Base-by-base conservation (phyloP, 2,888 invertebrate species). In the Smittia aterrima region DNA sequence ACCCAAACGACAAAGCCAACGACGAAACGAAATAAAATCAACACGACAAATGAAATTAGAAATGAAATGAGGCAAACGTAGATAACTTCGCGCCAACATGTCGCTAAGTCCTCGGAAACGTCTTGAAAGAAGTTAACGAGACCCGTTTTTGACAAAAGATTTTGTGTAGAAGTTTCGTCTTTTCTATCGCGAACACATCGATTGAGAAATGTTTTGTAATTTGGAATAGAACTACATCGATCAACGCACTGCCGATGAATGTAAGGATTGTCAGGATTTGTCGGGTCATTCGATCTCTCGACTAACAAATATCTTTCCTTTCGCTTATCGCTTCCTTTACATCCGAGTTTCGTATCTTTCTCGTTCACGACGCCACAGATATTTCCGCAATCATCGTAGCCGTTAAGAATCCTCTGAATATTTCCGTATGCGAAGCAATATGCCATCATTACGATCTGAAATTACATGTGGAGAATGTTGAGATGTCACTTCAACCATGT, bases 1-100 rank as follows among this genome's bases (percentile, higher is more conserved):
- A 87, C 78, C 86, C 89, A 90, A 75, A 90, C 86, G 16, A 90
- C 84, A 74, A 87, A 79, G 68, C 85, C 86, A 20, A 87, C 88
- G 75, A 88, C 13, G 47, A 83, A 80, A 76, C 88, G 82, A 76
- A 88, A 85, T 25, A 88, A 80, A 16, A 87, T 77, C 74, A 88
- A 80, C 70, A 88, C 82, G 1, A 85, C 76, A 54, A 86, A 78
- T 0, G 88, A 87, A 74, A 87, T 81, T n/a, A 80, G 87, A 66
- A 89, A 81, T 53, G 89, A 85, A 75, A 89, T 85, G 0, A 87
- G 78, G 76, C 86, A 85, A 75, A 89, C 82, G 77, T 87, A 87
- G 40, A 88, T 77, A 75, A 90, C 84, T 79, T 89, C 87, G 73
- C 78, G 79, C 86, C 88, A 88, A 20, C 86, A 86, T 3, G 84